These are phyloP conservation scores for Drosophila pseudoobscura DNA, from an alignment of 1,140 invertebrate species.

Conservation along the genomic window DNA sequence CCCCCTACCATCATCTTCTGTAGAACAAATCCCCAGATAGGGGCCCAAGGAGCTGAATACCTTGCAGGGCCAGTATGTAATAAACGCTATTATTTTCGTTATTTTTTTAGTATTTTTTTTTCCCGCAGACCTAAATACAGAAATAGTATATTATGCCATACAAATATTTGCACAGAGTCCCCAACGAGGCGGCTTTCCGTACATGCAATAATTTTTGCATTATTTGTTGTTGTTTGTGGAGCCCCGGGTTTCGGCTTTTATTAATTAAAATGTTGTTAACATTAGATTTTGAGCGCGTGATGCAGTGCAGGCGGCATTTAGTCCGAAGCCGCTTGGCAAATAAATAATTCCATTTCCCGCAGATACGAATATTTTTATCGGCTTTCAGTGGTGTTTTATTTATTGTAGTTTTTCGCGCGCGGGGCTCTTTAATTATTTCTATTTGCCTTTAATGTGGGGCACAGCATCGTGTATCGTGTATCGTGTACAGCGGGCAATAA, in stretches of 20 bases:
- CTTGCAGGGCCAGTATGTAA: background rate
- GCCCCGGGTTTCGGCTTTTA: slow-evolving; percentile 10
- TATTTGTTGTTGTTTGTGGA: slow-evolving; percentile 41
- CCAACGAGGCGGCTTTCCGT: slow-evolving; percentile 21
- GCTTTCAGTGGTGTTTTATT: slow-evolving; percentile 28
- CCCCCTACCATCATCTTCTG: no score
- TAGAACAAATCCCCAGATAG: no score
- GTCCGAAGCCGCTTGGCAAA: slow-evolving; percentile 54
- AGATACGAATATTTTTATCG: slow-evolving; percentile 16
- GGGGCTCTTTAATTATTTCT: slow-evolving; percentile 66
- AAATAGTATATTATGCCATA: slow-evolving; percentile 36
- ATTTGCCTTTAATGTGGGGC: slow-evolving; percentile 59
- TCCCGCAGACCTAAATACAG: background rate
- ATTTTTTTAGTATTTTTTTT: background rate
- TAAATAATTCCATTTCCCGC: slow-evolving; percentile 63
- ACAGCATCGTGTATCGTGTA: background rate
- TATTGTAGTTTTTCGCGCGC: slow-evolving; percentile 48
- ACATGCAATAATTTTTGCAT: slow-evolving; percentile 39
- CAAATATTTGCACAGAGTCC: slow-evolving; percentile 58
- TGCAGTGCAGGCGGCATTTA: slow-evolving; percentile 43
- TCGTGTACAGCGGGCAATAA: slow-evolving; percentile 24
- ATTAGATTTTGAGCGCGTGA: slow-evolving; percentile 69
- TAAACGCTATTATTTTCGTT: background rate
- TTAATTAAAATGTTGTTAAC: slow-evolving; percentile 59
- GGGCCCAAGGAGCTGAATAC: no score